Conservation (phyloP, 2,113 vertebrate species). For the Litocranius walleri region DNA sequence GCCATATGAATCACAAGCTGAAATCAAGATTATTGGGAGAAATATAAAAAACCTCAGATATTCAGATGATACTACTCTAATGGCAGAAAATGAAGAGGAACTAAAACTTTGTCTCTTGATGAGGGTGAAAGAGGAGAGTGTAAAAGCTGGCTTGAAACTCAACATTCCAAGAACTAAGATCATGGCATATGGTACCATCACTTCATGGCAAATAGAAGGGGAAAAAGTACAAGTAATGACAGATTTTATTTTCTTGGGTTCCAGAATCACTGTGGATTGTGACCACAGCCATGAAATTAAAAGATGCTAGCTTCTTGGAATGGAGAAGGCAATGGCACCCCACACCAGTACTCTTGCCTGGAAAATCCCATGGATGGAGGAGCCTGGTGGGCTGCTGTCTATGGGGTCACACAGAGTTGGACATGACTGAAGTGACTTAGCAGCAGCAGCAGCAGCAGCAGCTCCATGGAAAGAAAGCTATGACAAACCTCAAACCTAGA, state of each 20-base stretch:
- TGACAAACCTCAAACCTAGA: neutral
- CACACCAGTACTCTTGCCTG: too few relatives aligned
- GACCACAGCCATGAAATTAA: neutral
- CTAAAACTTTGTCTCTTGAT: neutral
- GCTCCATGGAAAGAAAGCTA: neutral
- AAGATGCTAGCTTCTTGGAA: neutral
- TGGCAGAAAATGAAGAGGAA: neutral
- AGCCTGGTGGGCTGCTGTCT: too few relatives aligned
- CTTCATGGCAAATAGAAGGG: neutral
- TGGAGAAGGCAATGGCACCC: too few relatives aligned
- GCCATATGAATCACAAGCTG: neutral
- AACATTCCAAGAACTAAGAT: neutral
- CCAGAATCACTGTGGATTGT: neutral
- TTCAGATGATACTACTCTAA: neutral
- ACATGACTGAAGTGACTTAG: too few relatives aligned
- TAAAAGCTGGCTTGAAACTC: neutral
- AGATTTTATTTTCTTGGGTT: neutral
- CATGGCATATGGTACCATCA: neutral
- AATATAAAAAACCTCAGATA: neutral
- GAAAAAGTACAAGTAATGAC: neutral
- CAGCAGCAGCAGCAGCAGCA: neutral
- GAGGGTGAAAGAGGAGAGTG: neutral
- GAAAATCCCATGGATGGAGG: too few relatives aligned
- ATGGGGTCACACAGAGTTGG: accelerated
- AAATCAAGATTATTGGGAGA: neutral